phyloP scores from a whole-genome alignment of 2,888 invertebrate genomes.

The Labia minor region DNA sequence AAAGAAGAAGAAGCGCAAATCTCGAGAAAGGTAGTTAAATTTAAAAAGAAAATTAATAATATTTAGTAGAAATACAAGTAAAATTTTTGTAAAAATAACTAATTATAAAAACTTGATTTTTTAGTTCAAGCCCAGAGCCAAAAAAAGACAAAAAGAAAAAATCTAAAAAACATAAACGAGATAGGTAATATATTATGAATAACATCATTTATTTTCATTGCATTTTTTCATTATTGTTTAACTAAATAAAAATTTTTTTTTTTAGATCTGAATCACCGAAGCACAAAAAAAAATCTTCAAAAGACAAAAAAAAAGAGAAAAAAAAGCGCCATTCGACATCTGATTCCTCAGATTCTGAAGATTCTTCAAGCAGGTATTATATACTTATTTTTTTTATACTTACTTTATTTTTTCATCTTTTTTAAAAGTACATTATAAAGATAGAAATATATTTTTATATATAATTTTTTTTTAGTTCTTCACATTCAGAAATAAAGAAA shows the following conservation, averaged over 20 bases:
- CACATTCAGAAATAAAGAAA: slow-evolving; percentile 35
- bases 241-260: slow-evolving; percentile 24
- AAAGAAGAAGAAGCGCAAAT: slow-evolving; percentile 35
- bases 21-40: slow-evolving; percentile 28
- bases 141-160: slow-evolving; percentile 53
- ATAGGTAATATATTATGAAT: slow-evolving; percentile 48
- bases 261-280: slow-evolving; percentile 37
- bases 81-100: no score
- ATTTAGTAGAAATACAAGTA: slow-evolving; percentile 18
- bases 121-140: slow-evolving; percentile 33
- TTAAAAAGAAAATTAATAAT: no score
- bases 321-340: slow-evolving; percentile 30
- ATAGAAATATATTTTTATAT: not conserved
- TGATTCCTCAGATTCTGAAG: slow-evolving; percentile 31
- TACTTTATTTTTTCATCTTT: not conserved
- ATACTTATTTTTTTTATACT: not conserved
- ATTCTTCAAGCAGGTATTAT: not conserved
- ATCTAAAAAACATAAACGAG: slow-evolving; percentile 55
- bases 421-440: no score
- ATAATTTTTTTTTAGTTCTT: slow-evolving; percentile 44
- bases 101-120: no score
- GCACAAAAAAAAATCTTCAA: slow-evolving; percentile 32
- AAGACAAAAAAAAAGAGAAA: slow-evolving; percentile 38
- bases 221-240: slow-evolving; percentile 3
- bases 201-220: slow-evolving; percentile 15